phyloP scores from a whole-genome alignment of 2,113 vertebrate species.

The Stomatorhinus ivindoensis region DNA sequence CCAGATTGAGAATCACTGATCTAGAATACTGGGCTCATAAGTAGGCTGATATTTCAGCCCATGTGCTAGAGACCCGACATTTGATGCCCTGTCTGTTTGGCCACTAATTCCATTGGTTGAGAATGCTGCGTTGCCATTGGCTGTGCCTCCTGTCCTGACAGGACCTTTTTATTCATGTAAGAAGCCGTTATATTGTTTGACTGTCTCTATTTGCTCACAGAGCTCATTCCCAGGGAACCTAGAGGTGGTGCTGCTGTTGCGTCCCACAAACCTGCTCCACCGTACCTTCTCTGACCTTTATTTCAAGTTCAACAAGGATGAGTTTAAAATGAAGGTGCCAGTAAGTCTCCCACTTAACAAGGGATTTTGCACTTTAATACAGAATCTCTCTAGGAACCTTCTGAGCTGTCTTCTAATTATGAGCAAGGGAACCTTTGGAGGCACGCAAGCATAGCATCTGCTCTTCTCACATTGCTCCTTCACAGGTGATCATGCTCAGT shows the following conservation, averaged over 20 bases:
- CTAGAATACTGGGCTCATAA: neutral
- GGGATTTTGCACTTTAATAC: neutral
- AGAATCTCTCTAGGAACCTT: neutral
- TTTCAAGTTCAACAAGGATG: slow-evolving; percentile 90
- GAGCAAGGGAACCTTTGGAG: neutral
- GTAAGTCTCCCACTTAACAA: slow-evolving; percentile 53
- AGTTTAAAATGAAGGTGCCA: slow-evolving; percentile 98
- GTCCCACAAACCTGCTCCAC: slow-evolving; percentile 84
- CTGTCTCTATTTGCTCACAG: slow-evolving; percentile 45
- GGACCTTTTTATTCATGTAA: neutral
- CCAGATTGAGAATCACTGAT: too few relatives aligned
- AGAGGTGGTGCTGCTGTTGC: slow-evolving; percentile 85
- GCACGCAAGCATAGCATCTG: neutral
- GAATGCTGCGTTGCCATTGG: neutral
- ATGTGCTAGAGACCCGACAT: neutral
- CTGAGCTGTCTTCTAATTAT: neutral
- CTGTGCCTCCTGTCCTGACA: neutral
- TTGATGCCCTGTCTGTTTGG: neutral
- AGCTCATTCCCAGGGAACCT: slow-evolving; percentile 93
- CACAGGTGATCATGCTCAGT: slow-evolving; percentile 95
- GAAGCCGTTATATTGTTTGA: slow-evolving; percentile 11
- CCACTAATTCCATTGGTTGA: neutral
- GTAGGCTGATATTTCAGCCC: neutral
- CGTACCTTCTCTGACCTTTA: slow-evolving; percentile 80
- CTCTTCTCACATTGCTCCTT: slow-evolving; percentile 12